Percentiles rank a stretch among this genome's conserved stretches.
Conservation (phyloP, 1,140 invertebrate species). For the Macrosteles quadrilineatus region DNA sequence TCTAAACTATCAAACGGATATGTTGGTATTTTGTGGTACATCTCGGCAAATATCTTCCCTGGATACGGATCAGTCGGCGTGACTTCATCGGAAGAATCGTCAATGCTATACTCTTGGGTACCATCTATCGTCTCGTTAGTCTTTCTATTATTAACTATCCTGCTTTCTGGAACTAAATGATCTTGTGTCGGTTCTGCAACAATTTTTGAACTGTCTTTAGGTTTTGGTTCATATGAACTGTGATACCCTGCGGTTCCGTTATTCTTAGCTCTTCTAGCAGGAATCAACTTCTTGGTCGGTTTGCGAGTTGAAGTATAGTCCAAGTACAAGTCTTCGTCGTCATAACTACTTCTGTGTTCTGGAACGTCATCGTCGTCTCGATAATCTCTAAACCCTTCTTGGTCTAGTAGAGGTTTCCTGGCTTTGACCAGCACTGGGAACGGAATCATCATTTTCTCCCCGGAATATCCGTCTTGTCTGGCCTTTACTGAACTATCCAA, state of each 20-base stretch:
- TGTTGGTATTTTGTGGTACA: background rate
- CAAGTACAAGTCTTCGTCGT: conserved; percentile 9
- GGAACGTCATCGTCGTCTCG: background rate
- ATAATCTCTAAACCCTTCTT: background rate
- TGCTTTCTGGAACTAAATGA: too few species aligned
- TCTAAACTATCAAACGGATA: conserved; percentile 1
- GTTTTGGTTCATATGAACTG: background rate
- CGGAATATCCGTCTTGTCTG: background rate
- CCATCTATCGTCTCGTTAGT: too few species aligned
- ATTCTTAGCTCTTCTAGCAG: background rate
- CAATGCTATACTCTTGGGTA: background rate
- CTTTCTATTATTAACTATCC: too few species aligned
- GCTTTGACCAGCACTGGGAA: conserved; percentile 11
- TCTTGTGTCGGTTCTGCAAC: too few species aligned
- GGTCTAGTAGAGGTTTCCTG: background rate
- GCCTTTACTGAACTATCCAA: background rate
- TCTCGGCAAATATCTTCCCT: conserved; percentile 5
- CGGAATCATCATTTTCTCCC: conserved; percentile 17
- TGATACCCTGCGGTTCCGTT: background rate
- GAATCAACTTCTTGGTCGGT: background rate
- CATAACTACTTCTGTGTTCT: background rate
- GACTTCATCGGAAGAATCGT: background rate
- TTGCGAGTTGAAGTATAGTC: background rate
- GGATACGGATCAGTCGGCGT: background rate
- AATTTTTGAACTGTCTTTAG: too few species aligned